Evolutionary conservation across 1,140 invertebrate species (phyloP).

Genomic region (Hylyphantes graminicola): DNA sequence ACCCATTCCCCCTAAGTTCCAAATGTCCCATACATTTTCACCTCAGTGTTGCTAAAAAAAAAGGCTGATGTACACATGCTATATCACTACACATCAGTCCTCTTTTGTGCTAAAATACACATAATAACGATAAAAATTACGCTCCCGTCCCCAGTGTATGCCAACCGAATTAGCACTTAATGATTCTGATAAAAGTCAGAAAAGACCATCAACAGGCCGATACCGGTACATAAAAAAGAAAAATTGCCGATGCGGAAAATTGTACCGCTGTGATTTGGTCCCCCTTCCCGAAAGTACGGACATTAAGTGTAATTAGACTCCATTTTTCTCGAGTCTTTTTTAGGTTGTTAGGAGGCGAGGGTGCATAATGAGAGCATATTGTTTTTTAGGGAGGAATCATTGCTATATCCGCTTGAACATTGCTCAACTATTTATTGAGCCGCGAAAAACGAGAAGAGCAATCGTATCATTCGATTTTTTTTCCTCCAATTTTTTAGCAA

Average conservation of each 20-base stretch:
- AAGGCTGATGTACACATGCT: too few species aligned
- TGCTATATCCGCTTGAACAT: neutral
- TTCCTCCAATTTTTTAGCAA: too few species aligned
- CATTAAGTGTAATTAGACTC: conserved; percentile 42
- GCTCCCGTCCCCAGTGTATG: neutral
- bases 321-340: conserved; percentile 35
- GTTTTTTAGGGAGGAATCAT: neutral
- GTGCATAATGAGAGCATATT: conserved; percentile 15
- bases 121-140: neutral
- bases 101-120: too few species aligned
- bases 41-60: too few species aligned
- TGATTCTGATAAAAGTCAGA: conserved; percentile 18
- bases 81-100: too few species aligned
- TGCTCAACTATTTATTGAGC: too few species aligned
- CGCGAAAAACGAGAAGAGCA: too few species aligned
- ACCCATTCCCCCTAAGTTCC: too few species aligned
- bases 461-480: too few species aligned
- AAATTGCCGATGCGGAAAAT: conserved; percentile 36
- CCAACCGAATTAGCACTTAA: conserved; percentile 13
- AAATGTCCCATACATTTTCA: too few species aligned
- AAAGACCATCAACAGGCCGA: neutral
- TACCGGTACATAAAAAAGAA: conserved; percentile 9
- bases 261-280: neutral
- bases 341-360: neutral
- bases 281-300: conserved; percentile 2